phyloP scores from a whole-genome alignment of 2,888 invertebrate species.

The Andrena chrysosceles region DNA sequence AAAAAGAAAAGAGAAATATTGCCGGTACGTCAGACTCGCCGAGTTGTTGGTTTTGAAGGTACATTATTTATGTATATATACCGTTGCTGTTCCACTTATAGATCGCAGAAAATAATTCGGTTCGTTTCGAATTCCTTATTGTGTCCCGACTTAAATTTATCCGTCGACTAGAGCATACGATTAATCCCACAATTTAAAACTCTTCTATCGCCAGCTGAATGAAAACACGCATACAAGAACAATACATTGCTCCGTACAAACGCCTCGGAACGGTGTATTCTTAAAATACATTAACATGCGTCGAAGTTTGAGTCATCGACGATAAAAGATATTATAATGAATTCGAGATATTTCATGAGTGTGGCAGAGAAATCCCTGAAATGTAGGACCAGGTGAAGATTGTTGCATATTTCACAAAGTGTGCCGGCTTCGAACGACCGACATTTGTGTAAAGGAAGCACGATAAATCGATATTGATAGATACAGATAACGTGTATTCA shows the following conservation, averaged over 20 bases:
- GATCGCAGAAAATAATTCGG: not conserved
- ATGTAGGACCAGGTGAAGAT: no score
- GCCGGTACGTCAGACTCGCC: not conserved
- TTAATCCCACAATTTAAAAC: not conserved
- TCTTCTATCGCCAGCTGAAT: not conserved
- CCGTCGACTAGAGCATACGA: not conserved
- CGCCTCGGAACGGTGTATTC: not conserved
- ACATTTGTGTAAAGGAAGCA: not conserved
- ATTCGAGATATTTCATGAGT: not conserved
- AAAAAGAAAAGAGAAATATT: not conserved
- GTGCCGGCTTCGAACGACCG: not conserved
- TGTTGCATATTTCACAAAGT: not conserved
- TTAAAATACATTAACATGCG: not conserved
- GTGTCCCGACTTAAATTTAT: not conserved
- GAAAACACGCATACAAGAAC: not conserved
- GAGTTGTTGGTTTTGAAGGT: slow-evolving; percentile 4
- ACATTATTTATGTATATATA: no score
- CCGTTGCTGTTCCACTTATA: slow-evolving; percentile 7
- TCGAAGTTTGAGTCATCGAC: not conserved
- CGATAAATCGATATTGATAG: not conserved
- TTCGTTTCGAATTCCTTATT: not conserved
- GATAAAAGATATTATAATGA: slow-evolving; percentile 21
- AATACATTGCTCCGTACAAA: no score
- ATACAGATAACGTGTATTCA: not conserved
- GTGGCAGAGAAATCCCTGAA: no score